A percentile compares a stretch with the other conserved stretches of the same genome.
Evolutionary conservation across 2,888 invertebrate genomes (phyloP).

Genomic region (Eumerus sabulonum): DNA sequence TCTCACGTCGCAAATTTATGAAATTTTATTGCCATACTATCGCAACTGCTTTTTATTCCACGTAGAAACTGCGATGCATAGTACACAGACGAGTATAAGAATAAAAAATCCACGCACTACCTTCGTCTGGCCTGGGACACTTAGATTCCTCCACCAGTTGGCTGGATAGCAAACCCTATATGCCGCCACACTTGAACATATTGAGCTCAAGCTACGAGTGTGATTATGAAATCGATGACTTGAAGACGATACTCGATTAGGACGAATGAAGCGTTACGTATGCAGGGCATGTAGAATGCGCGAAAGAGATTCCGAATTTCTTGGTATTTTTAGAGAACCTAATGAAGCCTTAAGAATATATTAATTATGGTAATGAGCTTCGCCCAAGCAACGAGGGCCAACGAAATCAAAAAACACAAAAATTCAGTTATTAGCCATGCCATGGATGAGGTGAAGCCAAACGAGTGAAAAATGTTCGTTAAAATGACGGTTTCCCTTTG

Average conservation of each 20-base stretch:
- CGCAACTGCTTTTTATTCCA: conserved; percentile 65
- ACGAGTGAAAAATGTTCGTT: too few species aligned
- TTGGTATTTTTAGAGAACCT: conserved; percentile 43
- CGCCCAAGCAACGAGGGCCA: background rate
- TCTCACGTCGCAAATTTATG: conserved; percentile 69
- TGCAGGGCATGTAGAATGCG: conserved; percentile 43
- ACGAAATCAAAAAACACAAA: too few species aligned
- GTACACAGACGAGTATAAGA: too few species aligned
- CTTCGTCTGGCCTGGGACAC: conserved; percentile 21
- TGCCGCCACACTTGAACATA: conserved; percentile 35
- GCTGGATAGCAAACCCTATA: background rate
- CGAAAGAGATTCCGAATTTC: conserved; percentile 58
- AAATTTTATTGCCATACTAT: conserved; percentile 68
- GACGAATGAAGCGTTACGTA: conserved; percentile 47
- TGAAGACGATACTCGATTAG: too few species aligned
- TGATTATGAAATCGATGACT: conserved; percentile 45
- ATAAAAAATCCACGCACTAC: conserved; percentile 37
- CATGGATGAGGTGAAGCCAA: too few species aligned
- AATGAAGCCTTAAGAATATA: conserved; percentile 58
- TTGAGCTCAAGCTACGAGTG: conserved; percentile 35
- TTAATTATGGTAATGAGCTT: conserved; percentile 61
- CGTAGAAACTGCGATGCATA: conserved; percentile 65
- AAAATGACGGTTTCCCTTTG: too few species aligned
- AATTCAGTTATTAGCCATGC: conserved; percentile 49
- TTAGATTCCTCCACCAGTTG: conserved; percentile 29